Evolutionary conservation across 2,113 vertebrate species (phyloP), one percentile per base, ranked within the genome.

Genomic region (Dermatemys mawii): DNA sequence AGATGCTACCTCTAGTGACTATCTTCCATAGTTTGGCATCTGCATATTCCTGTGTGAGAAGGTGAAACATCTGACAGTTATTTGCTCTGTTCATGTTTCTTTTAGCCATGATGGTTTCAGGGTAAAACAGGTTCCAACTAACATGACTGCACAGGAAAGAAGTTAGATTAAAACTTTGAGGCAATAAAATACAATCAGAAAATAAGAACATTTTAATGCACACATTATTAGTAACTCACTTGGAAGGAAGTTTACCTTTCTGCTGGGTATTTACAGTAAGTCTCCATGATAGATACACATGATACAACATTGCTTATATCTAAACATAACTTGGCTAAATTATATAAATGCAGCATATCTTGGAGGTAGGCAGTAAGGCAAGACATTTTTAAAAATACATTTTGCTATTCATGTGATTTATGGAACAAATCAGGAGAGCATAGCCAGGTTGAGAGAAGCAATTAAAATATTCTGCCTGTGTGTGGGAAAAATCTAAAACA

Each of bases 31-130:
- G 81, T 81, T 94, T 88, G 70, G 86, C 89, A 86, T 94, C 82
- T 93, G 92, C 63, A 83, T 86, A 44, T 44, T 88, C 60, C 88
- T 79, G 88, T 92, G 46, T 92, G 87, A 94, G 70, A 67, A 95
- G 51, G 50, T 2, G 81, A 95, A 92, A 90, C 29, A 70, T 57
- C 88, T 48, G 75, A 75, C 81, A n/a, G 24, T 85, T 81, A 81
- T 19, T 60, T 88, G 78, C 32, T 38, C 14, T 51, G 8, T 88
- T 9, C 53, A 22, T 27, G 16, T 75, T 84, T 94, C n/a, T 41
- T 82, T 93, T 90, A 92, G 75, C 22, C 38, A 27, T 29, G 4
- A 70, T 82, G 6, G 21, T 48, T 76, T 81, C 44, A 91, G 35
- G 54, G 67, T 41, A 60, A 82, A 87, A 85, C 35, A 76, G 24